phyloP scores from a whole-genome alignment of 2,888 invertebrate genomes.

The Pogonocherus hispidulus region DNA sequence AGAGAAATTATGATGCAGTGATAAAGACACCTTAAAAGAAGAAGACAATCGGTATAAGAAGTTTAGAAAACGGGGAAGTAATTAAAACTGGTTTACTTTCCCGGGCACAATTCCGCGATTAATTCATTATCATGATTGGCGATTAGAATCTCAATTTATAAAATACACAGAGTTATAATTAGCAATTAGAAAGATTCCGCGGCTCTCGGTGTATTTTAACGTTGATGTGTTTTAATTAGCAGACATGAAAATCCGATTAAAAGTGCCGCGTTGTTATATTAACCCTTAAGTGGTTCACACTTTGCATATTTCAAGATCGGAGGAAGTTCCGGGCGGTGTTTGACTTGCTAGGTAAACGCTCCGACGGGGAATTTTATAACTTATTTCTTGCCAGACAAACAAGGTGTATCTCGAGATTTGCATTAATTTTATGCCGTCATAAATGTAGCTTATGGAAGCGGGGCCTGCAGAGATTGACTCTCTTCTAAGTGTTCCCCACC shows the following conservation, averaged over 20 bases:
- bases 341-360: conserved; percentile 54
- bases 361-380: conserved; percentile 62
- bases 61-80: conserved; percentile 60
- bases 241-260: conserved; percentile 68
- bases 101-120: conserved; percentile 65
- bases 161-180: conserved; percentile 70
- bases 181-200: conserved; percentile 68
- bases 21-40: conserved; percentile 50
- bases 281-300: conserved; percentile 66
- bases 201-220: conserved; percentile 64
- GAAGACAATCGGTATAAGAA: conserved; percentile 54
- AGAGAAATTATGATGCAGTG: conserved; percentile 46
- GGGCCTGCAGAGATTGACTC: conserved; percentile 50
- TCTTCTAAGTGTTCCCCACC: conserved; percentile 39
- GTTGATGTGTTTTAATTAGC: conserved; percentile 69
- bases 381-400: conserved; percentile 65
- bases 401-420: conserved; percentile 69
- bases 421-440: conserved; percentile 69
- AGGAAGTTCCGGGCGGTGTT: conserved; percentile 53
- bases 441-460: conserved; percentile 64
- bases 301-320: conserved; percentile 64
- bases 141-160: conserved; percentile 70
- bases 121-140: conserved; percentile 70
- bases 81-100: conserved; percentile 66
- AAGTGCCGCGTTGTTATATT: conserved; percentile 66